Evolutionary conservation across 2,797 vertebrate species (phyloP).

Genomic region (Girardinus metallicus): DNA sequence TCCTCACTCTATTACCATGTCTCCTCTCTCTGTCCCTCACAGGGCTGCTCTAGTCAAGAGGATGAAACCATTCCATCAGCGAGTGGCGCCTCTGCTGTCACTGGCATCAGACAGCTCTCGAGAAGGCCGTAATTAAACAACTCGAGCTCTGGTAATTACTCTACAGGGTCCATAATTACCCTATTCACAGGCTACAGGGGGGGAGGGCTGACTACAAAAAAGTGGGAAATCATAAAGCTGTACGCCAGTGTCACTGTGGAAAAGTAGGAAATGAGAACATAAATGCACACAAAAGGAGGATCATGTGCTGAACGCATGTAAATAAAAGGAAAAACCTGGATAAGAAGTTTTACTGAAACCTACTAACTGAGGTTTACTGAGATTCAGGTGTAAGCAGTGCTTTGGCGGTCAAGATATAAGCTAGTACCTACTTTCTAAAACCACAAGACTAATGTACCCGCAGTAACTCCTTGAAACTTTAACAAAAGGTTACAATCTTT

Average conservation of each 20-base stretch:
- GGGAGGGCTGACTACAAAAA: conserved; percentile 63
- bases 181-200: conserved; percentile 77
- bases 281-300: conserved; percentile 41
- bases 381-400: background rate
- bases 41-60: conserved; percentile 66
- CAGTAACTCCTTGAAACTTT: conserved; percentile 55
- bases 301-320: conserved; percentile 9
- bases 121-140: conserved; percentile 84
- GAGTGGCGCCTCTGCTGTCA: conserved; percentile 74
- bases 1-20: conserved; percentile 45
- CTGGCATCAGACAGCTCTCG: conserved; percentile 74
- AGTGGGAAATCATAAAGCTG: conserved; percentile 28
- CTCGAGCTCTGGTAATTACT: conserved; percentile 84
- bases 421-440: conserved; percentile 12
- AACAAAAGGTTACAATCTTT: conserved; percentile 62
- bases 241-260: conserved; percentile 47
- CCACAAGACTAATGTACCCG: conserved; percentile 22
- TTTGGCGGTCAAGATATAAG: conserved; percentile 28
- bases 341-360: conserved; percentile 21
- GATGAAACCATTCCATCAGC: conserved; percentile 73
- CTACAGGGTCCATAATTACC: conserved; percentile 83
- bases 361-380: background rate
- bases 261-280: conserved; percentile 60
- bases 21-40: conserved; percentile 47
- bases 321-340: conserved; percentile 1